Conservation (phyloP, 2,113 vertebrate species). For the Tupaia chinensis region DNA sequence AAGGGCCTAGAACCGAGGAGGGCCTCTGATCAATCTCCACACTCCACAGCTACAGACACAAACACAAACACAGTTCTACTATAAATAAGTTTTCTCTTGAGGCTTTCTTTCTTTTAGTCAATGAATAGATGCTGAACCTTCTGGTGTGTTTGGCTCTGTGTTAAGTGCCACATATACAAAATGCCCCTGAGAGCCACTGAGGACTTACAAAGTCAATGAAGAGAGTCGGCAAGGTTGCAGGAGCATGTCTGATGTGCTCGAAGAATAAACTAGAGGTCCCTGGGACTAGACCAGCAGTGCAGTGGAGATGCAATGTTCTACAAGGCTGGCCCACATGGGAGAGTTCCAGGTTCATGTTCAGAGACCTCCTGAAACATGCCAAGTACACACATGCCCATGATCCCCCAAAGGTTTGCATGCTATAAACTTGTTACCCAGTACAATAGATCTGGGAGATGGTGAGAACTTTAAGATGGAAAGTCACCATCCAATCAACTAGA, state of each 20-base stretch:
- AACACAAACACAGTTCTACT: accelerated
- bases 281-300: background rate
- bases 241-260: background rate
- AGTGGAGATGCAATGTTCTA: too few species aligned
- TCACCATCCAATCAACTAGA: too few species aligned
- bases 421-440: too few species aligned
- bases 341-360: too few species aligned
- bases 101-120: background rate
- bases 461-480: too few species aligned
- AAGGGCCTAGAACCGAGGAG: accelerated
- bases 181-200: background rate
- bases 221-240: background rate
- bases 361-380: too few species aligned
- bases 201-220: background rate
- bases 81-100: background rate
- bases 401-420: too few species aligned
- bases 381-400: too few species aligned
- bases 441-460: too few species aligned
- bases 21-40: background rate
- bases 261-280: background rate
- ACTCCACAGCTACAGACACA: background rate
- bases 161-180: background rate
- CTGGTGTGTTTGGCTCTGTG: background rate
- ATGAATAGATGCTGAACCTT: background rate
- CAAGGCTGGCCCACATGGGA: too few species aligned